These are phyloP conservation scores for Zeuzera pyrina DNA, from an alignment of 2,888 invertebrate species.

Conservation along the genomic window DNA sequence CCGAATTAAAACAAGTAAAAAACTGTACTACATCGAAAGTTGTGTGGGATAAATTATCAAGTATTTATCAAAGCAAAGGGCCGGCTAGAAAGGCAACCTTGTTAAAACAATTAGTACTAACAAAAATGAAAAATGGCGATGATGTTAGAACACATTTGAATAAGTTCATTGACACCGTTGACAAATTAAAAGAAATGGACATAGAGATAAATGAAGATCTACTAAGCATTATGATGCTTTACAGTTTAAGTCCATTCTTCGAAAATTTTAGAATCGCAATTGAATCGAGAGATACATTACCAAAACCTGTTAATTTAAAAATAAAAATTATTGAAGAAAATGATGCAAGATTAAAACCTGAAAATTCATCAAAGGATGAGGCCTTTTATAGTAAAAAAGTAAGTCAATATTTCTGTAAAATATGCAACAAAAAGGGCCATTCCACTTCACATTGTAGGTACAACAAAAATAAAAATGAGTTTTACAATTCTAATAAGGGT, in stretches of 20 bases:
- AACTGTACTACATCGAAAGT: background rate
- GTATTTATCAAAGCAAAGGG: background rate
- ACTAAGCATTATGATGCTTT: constrained; percentile 12
- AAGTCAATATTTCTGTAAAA: no score
- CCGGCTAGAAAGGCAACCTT: background rate
- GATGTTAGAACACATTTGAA: constrained; percentile 1
- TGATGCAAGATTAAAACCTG: no score
- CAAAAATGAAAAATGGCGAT: background rate
- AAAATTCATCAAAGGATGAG: no score
- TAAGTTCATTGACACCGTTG: constrained; percentile 1
- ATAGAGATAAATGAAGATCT: constrained; percentile 13
- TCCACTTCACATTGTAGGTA: no score
- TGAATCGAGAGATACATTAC: constrained; percentile 8
- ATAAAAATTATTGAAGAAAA: constrained; percentile 14
- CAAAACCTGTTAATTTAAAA: constrained; percentile 12
- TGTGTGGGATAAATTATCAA: background rate
- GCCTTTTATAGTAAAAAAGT: no score
- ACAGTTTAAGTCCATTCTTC: constrained; percentile 7
- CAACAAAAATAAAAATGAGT: no score
- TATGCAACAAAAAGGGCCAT: no score
- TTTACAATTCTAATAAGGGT: no score
- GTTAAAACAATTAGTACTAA: background rate
- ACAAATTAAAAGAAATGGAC: constrained; percentile 18
- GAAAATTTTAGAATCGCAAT: constrained; percentile 14
- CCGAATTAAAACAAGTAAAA: background rate